Base-by-base conservation (phyloP, 1,140 invertebrate species). In the Drosophila nigrodunni region DNA sequence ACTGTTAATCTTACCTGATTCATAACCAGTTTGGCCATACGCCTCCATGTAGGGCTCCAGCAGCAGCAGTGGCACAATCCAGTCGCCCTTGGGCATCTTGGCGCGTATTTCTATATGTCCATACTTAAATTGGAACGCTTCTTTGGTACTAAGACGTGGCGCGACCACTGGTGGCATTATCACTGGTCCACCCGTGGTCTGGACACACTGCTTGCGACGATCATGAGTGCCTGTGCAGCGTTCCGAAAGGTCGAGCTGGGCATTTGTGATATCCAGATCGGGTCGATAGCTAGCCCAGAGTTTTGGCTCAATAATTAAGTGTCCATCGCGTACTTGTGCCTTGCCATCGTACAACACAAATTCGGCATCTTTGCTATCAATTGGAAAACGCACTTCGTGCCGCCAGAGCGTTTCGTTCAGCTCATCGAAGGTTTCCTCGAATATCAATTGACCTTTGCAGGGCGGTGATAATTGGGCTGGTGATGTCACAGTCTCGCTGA, bases 1-100 rank as follows among this genome's bases (percentile, higher is more conserved):
- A 10, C 1, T n/a, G n/a, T 0, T 6, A 3, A 13, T 7, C 30
- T 3, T 11, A 74, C 71, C 86, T 11, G 86, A 89, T 15, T 89
- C 86, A 41, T 89, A 90, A 9, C 78, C 86, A 25, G 72, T 61
- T 65, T 89, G 85, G 2, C 86, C 86, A 35, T 90, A 89, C 37
- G 71, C 71, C 10, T 89, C 81, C 7, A 78, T 74, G 0, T 77
- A 58, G 0, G 85, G 85, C 18, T 90, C 81, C 41, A 89, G 35
- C 15, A 90, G 60, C 11, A 90, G 47, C 1, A 95, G 64, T 1
- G 85, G 85, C 0, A 89, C 43, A 3, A 90, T 10, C 85, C 85
- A 89, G 52, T 89, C 85, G 0, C 86, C 85, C 15, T 69, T 85
- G 0, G 86, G 86, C 3, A 89, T 13, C 35, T 59, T 72, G 11